A percentile compares a stretch with the other conserved stretches of the same genome.
Evolutionary conservation across 2,113 vertebrate genomes (phyloP).

Genomic region (Forbesichthys papilliferus): DNA sequence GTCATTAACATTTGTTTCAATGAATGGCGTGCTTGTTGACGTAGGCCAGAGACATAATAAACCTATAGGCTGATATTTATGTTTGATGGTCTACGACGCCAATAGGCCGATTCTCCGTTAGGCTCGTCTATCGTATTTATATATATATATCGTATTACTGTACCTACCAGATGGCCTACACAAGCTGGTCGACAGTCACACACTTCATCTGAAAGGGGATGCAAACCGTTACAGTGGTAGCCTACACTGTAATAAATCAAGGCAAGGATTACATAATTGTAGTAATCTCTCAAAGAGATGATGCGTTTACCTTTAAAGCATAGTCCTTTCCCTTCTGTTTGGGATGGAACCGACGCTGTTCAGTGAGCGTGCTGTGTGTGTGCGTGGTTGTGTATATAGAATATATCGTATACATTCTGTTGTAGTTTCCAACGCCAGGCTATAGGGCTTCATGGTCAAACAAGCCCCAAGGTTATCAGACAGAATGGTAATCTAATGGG

Average conservation of each 20-base stretch:
- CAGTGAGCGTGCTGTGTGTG: slow-evolving; percentile 5
- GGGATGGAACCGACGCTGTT: slow-evolving; percentile 23
- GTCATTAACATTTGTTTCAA: too few relatives aligned
- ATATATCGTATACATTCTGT: too few relatives aligned
- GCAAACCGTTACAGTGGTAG: slow-evolving; percentile 61
- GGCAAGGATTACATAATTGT: slow-evolving; percentile 69
- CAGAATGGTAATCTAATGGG: slow-evolving; percentile 3
- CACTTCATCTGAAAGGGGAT: slow-evolving; percentile 64
- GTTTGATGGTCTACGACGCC: too few relatives aligned
- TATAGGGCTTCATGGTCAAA: slow-evolving; percentile 10
- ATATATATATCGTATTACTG: too few relatives aligned
- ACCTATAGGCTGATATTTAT: too few relatives aligned
- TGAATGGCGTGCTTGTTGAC: too few relatives aligned
- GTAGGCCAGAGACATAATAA: too few relatives aligned
- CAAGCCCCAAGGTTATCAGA: too few relatives aligned
- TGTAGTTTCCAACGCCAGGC: not conserved
- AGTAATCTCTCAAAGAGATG: slow-evolving; percentile 42
- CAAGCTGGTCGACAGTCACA: slow-evolving; percentile 34
- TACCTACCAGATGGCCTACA: too few relatives aligned
- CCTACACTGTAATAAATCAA: slow-evolving; percentile 46
- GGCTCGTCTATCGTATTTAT: too few relatives aligned
- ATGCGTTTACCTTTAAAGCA: slow-evolving; percentile 43
- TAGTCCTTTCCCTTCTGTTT: slow-evolving; percentile 32
- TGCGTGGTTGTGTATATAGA: slow-evolving; percentile 1
- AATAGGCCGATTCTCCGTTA: too few relatives aligned